These are phyloP conservation scores for Tinamus major DNA, from an alignment of 2,797 vertebrate species.

Conservation along the genomic window DNA sequence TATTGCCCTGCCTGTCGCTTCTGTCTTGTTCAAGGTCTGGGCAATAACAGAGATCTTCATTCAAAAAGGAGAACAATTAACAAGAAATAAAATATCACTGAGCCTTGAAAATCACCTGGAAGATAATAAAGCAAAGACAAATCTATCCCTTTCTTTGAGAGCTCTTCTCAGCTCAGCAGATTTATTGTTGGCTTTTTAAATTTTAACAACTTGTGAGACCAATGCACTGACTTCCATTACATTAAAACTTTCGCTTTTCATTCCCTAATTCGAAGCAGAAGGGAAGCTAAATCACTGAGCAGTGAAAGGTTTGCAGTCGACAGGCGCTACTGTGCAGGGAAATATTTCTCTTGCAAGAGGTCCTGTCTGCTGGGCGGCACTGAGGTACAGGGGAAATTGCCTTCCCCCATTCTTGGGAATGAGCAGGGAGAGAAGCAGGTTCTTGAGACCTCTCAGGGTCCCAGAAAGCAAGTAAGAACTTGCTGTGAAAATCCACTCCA, in stretches of 20 bases:
- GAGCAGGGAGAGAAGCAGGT: neutral
- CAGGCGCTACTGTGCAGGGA: neutral
- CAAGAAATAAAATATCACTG: slow-evolving; percentile 24
- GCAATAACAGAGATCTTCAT: neutral
- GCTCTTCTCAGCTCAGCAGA: slow-evolving; percentile 32
- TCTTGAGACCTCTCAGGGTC: neutral
- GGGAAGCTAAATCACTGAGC: slow-evolving; percentile 24
- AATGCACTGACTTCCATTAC: neutral
- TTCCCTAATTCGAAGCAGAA: slow-evolving; percentile 31
- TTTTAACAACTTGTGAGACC: slow-evolving; percentile 36
- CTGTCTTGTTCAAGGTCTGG: neutral
- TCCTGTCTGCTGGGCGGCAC: neutral
- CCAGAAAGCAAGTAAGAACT: neutral
- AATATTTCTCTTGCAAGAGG: neutral
- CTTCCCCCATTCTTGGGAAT: accelerated
- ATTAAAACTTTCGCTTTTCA: slow-evolving; percentile 45
- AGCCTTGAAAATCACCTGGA: slow-evolving; percentile 51
- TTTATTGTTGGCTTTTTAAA: slow-evolving; percentile 58
- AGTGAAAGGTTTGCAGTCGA: slow-evolving; percentile 10
- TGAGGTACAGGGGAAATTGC: accelerated
- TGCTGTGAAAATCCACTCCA: neutral
- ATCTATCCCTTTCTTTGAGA: slow-evolving; percentile 3
- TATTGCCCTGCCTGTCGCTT: accelerated
- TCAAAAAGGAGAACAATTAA: slow-evolving; percentile 33
- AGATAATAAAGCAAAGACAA: slow-evolving; percentile 57